Percentiles rank a stretch among this genome's conserved stretches.
Conservation (phyloP, 1,140 invertebrate species). For the Lasioglossum baleicum region DNA sequence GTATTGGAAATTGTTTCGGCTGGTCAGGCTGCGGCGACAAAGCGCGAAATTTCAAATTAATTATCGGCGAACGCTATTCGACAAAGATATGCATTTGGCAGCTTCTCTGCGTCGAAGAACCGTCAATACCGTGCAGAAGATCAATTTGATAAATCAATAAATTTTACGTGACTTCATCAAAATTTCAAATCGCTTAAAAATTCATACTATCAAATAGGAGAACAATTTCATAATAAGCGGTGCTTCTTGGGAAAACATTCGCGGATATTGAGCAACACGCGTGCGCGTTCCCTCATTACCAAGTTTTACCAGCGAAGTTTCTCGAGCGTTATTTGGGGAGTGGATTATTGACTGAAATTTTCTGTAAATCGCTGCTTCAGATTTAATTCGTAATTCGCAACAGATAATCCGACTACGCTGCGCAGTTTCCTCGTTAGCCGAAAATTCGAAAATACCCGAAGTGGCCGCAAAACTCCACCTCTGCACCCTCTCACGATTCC, state of each 20-base stretch:
- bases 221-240: too few species aligned
- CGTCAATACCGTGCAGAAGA: too few species aligned
- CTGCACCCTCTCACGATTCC: too few species aligned
- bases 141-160: too few species aligned
- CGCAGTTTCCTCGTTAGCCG: background rate
- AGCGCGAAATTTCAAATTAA: background rate
- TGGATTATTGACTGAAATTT: background rate
- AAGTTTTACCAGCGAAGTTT: background rate
- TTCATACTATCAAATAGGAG: too few species aligned
- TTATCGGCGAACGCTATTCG: background rate
- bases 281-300: background rate
- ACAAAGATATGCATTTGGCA: too few species aligned
- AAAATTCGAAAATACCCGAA: background rate
- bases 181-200: too few species aligned
- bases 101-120: too few species aligned
- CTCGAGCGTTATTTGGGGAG: background rate
- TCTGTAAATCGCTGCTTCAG: background rate
- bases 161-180: too few species aligned
- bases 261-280: too few species aligned
- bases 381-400: conserved; percentile 4
- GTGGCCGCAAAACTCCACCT: background rate
- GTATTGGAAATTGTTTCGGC: background rate
- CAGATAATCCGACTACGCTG: background rate
- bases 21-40: background rate
- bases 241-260: too few species aligned